Evolutionary conservation across 2,888 invertebrate genomes (phyloP).

Genomic region (Leptogaster cylindrica): DNA sequence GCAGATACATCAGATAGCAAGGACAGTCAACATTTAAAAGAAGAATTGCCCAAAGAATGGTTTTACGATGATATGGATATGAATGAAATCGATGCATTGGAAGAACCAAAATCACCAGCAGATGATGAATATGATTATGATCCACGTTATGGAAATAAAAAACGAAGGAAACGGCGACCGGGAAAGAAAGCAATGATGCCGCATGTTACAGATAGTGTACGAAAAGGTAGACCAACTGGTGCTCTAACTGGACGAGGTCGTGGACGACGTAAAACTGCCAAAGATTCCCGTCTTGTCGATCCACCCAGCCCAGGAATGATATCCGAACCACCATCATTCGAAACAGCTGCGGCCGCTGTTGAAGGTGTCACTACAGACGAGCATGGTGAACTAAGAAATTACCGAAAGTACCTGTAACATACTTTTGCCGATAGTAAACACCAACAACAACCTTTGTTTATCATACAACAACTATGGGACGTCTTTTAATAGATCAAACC

Average conservation of each 20-base stretch:
- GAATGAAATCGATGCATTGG: constrained; percentile 89
- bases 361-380: constrained; percentile 52
- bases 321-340: constrained; percentile 61
- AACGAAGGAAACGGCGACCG: constrained; percentile 60
- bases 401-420: constrained; percentile 62
- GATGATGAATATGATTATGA: constrained; percentile 94
- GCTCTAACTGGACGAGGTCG: constrained; percentile 56
- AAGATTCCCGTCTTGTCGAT: constrained; percentile 50
- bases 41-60: constrained; percentile 83
- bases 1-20: constrained; percentile 72
- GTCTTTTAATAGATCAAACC: constrained; percentile 10
- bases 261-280: constrained; percentile 51
- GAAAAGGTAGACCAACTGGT: constrained; percentile 47
- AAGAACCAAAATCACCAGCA: constrained; percentile 88
- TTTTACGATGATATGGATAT: constrained; percentile 89
- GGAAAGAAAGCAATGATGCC: constrained; percentile 53
- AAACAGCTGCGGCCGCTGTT: constrained; percentile 60
- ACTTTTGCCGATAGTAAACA: constrained; percentile 21
- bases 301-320: constrained; percentile 57
- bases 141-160: constrained; percentile 62
- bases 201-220: constrained; percentile 37
- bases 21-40: constrained; percentile 81
- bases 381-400: constrained; percentile 53
- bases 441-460: no score
- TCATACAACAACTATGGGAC: constrained; percentile 1